Conservation (phyloP, 2,888 invertebrate genomes). For the Leucophenga maculata region DNA sequence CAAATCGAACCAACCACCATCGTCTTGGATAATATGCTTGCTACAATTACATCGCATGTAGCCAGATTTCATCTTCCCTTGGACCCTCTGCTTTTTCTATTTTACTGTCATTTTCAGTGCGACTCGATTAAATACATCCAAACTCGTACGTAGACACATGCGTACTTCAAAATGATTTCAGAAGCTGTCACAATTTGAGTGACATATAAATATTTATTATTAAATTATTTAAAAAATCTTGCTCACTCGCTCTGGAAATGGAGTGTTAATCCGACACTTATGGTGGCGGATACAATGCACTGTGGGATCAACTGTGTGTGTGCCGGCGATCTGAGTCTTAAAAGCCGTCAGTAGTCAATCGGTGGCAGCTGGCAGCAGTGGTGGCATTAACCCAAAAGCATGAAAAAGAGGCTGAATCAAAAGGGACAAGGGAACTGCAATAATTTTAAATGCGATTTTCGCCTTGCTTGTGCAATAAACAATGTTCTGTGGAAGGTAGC, state of each 20-base stretch:
- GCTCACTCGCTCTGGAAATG: conserved; percentile 18
- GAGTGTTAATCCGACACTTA: conserved; percentile 45
- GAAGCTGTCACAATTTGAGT: conserved; percentile 39
- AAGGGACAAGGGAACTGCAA: background rate
- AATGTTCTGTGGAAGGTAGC: conserved; percentile 32
- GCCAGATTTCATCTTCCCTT: background rate
- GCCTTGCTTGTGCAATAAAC: too few species aligned
- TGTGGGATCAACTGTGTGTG: background rate
- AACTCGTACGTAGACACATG: background rate
- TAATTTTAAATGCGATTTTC: background rate
- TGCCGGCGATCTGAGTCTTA: too few species aligned
- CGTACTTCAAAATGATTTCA: conserved; percentile 2
- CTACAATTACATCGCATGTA: background rate
- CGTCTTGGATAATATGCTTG: background rate
- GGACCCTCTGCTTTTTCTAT: background rate
- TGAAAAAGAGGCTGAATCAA: too few species aligned
- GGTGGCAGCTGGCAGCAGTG: background rate
- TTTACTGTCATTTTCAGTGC: background rate
- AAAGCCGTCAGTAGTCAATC: background rate
- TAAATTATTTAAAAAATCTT: conserved; percentile 37
- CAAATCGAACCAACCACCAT: too few species aligned
- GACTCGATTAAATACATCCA: background rate
- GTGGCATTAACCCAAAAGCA: background rate
- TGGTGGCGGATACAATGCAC: conserved; percentile 29
- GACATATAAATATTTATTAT: conserved; percentile 37